Conservation (phyloP, 2,113 vertebrate species). For the Sprattus sprattus region DNA sequence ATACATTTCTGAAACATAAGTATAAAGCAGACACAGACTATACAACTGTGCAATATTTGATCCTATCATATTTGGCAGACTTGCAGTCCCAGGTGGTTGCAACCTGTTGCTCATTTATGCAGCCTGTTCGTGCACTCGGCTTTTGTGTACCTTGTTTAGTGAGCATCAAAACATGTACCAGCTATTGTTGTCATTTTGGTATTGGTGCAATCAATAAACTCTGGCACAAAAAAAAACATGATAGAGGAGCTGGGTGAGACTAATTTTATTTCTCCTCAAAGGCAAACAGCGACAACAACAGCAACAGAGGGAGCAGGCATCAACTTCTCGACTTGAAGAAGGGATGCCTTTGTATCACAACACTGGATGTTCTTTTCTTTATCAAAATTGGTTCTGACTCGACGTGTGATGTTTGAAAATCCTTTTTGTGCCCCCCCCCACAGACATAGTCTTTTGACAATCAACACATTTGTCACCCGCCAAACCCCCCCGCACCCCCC, state of each 20-base stretch:
- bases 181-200: neutral
- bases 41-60: no score
- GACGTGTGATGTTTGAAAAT: neutral
- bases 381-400: neutral
- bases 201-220: neutral
- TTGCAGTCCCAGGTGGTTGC: neutral
- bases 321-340: neutral
- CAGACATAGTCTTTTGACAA: neutral
- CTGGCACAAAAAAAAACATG: neutral
- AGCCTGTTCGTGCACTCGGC: neutral
- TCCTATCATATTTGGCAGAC: neutral
- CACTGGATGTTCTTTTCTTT: neutral
- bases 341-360: neutral
- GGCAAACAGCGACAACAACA: no score
- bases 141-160: neutral
- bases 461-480: neutral
- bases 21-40: no score
- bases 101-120: neutral
- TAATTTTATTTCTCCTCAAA: neutral
- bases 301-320: neutral
- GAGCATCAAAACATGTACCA: neutral
- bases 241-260: neutral
- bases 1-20: no score
- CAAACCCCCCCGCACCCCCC: constrained; percentile 21
- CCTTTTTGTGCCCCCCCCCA: neutral